Evolutionary conservation across 1,140 invertebrate genomes (phyloP).

Genomic region (Heterodera carotae): DNA sequence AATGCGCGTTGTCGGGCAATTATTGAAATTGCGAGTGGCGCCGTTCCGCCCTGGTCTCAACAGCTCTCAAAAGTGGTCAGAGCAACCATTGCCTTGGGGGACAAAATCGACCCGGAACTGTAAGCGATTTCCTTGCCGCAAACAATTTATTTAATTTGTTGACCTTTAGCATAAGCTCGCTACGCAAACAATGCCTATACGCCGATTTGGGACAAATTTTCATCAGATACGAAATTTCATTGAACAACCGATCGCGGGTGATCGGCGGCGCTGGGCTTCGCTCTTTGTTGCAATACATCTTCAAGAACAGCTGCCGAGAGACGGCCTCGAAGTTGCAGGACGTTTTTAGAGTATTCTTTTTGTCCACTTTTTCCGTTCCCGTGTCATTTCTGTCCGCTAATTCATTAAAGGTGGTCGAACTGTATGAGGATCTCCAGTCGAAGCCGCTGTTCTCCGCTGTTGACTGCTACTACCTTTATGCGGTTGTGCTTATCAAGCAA

Average conservation of each 20-base stretch:
- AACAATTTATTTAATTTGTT: too few species aligned
- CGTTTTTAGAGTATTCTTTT: slow-evolving; percentile 26
- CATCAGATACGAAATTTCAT: slow-evolving; percentile 34
- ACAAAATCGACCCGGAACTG: slow-evolving; percentile 37
- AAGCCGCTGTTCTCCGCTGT: slow-evolving; percentile 10
- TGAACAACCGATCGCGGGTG: slow-evolving; percentile 11
- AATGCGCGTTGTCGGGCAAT: slow-evolving; percentile 33
- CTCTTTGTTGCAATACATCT: slow-evolving; percentile 35
- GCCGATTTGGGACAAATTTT: slow-evolving; percentile 40
- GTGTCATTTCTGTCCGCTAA: too few species aligned
- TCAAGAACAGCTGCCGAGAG: slow-evolving; percentile 29
- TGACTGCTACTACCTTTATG: slow-evolving; percentile 38
- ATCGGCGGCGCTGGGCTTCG: slow-evolving; percentile 16
- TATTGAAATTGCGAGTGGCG: slow-evolving; percentile 32
- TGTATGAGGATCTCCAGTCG: slow-evolving; percentile 25
- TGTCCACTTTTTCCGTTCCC: not conserved
- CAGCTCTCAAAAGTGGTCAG: slow-evolving; percentile 29
- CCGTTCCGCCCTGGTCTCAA: slow-evolving; percentile 31
- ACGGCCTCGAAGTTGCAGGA: slow-evolving; percentile 19
- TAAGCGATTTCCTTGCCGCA: not conserved
- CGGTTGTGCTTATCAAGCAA: slow-evolving; percentile 23
- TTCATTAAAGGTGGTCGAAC: slow-evolving; percentile 32
- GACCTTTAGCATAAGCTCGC: slow-evolving; percentile 24
- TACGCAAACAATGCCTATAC: slow-evolving; percentile 14
- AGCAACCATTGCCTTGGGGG: slow-evolving; percentile 11